Base-by-base conservation (phyloP, 2,113 vertebrate species). In the Serilophus lunatus region DNA sequence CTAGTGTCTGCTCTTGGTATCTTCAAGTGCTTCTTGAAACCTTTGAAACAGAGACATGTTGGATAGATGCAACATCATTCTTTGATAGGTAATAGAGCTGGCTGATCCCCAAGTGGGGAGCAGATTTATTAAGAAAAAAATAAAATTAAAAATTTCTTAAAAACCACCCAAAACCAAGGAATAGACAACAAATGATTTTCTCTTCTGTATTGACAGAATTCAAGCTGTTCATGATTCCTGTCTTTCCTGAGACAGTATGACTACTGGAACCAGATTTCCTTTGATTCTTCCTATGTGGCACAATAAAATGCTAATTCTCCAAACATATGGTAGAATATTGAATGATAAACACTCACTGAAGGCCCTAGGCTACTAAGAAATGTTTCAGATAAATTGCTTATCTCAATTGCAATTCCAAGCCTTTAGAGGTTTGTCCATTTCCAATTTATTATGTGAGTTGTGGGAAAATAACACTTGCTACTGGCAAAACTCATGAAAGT, bases 391-490 rank as follows among this genome's bases (percentile, higher is more conserved):
- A 87, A 89, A 81, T 87, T 84, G 22, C 70, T 92, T 95, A 82
- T 91, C 77, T 91, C 28, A 68, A 45, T 36, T 89, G 17, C 40
- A 59, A 57, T 89, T 93, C 57, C 65, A 79, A 68, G 45, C 38
- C n/a, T 84, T 72, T 49, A 82, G 57, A 89, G 19, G 18, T 84
- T 86, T 7, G 18, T 14, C 50, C 22, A 57, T 84, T 94, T 86
- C 56, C 92, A 93, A 91, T 91, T 89, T 71, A 71, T 54, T 20
- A 14, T 88, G n/a, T 76, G 44, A 91, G 13, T 26, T 87, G 13
- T 61, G n/a, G 76, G 40, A 82, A 92, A 94, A 91, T 89, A 91
- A 91, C 84, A 86, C 28, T 88, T 78, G 47, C 72, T 92, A 22
- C 44, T 84, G 49, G 72, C 53, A 84, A 93, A 86, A 68, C 47